Base-by-base conservation (phyloP, 1,140 invertebrate species). In the Nymphalis io region DNA sequence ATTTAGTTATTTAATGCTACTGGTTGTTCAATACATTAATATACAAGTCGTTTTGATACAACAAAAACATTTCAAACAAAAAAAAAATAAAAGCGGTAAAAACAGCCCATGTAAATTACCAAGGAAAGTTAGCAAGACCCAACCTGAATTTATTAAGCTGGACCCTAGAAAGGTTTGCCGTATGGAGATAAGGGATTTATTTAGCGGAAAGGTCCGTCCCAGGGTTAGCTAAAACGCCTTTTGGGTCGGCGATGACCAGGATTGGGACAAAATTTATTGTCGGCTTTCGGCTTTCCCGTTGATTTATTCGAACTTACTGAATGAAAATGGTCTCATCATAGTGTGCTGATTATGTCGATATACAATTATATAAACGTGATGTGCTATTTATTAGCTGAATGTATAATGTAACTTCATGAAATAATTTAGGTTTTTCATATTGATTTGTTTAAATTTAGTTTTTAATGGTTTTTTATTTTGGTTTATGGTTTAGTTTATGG, bases 151-250 rank as follows among this genome's bases (percentile, higher is more conserved):
- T 91, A 91, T 91, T 91, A 90, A 90, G 85, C 88, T 75, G 89
- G 89, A 91, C 88, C 89, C 87, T 87, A 83, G 85, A 87, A 91
- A 91, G 89, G 89, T 91, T 90, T 88, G 89, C 88, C 88, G 85
- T 90, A 91, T 91, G 88, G 87, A 91, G 89, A 91, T 91, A 91
- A 91, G 89, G 87, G 88, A 91, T 91, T 91, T 91, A 91, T 91
- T 90, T 89, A 91, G 89, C 88, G 87, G 87, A 91, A 91, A 90
- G 88, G 88, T 91, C 88, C 88, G 84, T 85, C 86, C 84, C 80
- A 83, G 70, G 86, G 85, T 89, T 87, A 88, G 77, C 84, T 82
- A 82, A 82, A 85, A 84, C 82, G 87, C 82, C 83, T 82, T 81
- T 85, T 78, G 86, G 88, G 85, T 84, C 85, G 78, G 78, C 80